A percentile compares a stretch with the other conserved stretches of the same genome.
phyloP scores from a whole-genome alignment of 2,797 vertebrate genomes.

The Babyrousa celebensis region DNA sequence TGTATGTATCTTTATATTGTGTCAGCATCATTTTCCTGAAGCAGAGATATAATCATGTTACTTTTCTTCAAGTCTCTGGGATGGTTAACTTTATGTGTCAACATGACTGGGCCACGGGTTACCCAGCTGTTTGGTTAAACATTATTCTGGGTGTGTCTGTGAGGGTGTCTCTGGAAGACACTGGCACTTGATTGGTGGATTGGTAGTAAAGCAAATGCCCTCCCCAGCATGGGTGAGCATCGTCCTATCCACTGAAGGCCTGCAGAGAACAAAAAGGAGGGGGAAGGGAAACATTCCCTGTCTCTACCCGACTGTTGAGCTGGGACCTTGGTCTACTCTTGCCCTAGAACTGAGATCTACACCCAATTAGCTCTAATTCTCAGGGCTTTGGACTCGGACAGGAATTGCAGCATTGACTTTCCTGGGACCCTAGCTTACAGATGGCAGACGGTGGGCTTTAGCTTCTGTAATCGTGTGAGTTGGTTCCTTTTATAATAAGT shows the following conservation, averaged over 20 bases:
- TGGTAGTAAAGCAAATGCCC: not conserved
- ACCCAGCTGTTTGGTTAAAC: not conserved
- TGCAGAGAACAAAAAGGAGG: not conserved
- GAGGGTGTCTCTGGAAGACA: not conserved
- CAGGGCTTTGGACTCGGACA: not conserved
- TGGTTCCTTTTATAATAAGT: not conserved
- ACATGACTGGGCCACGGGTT: not conserved
- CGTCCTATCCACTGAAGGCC: not conserved
- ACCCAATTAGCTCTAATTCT: not conserved
- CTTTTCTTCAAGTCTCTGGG: not conserved
- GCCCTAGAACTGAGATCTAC: not conserved
- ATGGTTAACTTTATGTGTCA: not conserved
- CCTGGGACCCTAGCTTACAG: not conserved
- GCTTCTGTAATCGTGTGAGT: not conserved
- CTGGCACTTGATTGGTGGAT: not conserved
- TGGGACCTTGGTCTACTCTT: not conserved
- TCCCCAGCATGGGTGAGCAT: not conserved
- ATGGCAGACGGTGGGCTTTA: not conserved
- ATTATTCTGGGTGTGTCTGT: not conserved
- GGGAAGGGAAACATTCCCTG: not conserved
- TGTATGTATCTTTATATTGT: not conserved
- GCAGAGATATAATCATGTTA: not conserved
- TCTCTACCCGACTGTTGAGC: not conserved
- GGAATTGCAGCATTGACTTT: not conserved
- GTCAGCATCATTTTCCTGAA: slow-evolving; percentile 18